Percentiles rank a stretch among this genome's conserved stretches.
These are phyloP conservation scores for Gymnoscelis rufifasciata DNA, from an alignment of 2,888 invertebrate species.

Conservation along the genomic window DNA sequence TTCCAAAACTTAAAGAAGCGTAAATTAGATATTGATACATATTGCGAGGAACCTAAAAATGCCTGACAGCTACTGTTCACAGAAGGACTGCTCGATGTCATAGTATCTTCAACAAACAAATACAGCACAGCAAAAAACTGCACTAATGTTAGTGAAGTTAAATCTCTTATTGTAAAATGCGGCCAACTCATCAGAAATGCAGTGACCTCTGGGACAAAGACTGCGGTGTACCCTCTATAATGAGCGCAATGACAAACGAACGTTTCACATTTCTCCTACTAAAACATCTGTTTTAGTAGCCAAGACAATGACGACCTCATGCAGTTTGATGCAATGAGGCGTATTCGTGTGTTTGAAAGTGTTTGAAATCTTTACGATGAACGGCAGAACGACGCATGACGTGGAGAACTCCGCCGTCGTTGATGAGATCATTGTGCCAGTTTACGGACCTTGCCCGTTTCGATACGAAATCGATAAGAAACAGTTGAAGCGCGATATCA, in stretches of 20 bases:
- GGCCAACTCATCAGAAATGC: slow-evolving; percentile 59
- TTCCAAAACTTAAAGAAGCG: slow-evolving; percentile 45
- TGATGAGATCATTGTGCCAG: slow-evolving; percentile 66
- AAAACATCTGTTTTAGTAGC: slow-evolving; percentile 59
- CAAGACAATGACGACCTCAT: slow-evolving; percentile 44
- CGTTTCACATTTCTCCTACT: slow-evolving; percentile 61
- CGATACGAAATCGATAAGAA: slow-evolving; percentile 62
- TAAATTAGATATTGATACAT: slow-evolving; percentile 35
- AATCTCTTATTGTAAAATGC: slow-evolving; percentile 61
- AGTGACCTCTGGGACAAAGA: slow-evolving; percentile 62
- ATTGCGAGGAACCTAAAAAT: slow-evolving; percentile 50
- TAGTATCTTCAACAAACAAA: slow-evolving; percentile 64
- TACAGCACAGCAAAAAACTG: slow-evolving; percentile 37
- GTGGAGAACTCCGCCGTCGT: slow-evolving; percentile 54
- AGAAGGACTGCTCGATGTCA: slow-evolving; percentile 61
- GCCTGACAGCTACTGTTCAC: slow-evolving; percentile 66
- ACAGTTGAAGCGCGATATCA: slow-evolving; percentile 57
- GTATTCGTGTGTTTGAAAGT: slow-evolving; percentile 64
- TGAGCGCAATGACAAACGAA: slow-evolving; percentile 55
- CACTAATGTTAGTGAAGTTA: slow-evolving; percentile 57
- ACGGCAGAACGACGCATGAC: slow-evolving; percentile 59
- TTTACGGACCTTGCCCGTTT: slow-evolving; percentile 68
- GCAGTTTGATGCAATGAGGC: slow-evolving; percentile 59
- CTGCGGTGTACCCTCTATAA: slow-evolving; percentile 52
- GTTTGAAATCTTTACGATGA: slow-evolving; percentile 68